phyloP scores from a whole-genome alignment of 92 coral and sea anemone species.

The Heliopora coerulea region DNA sequence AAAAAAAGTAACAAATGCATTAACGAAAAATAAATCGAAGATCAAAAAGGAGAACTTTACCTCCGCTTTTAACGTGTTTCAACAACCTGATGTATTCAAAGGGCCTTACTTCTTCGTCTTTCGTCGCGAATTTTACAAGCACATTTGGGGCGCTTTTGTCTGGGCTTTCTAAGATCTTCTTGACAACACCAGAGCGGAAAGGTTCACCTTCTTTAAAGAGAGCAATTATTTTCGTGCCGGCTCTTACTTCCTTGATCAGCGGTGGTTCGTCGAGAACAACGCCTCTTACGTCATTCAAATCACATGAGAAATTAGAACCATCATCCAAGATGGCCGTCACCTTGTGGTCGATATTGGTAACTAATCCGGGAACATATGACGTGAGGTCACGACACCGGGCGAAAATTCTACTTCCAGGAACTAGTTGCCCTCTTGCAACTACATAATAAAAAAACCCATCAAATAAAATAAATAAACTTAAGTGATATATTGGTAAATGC shows the following conservation, averaged over 20 bases:
- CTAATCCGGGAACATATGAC: conserved; percentile 67
- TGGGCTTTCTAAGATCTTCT: conserved; percentile 2
- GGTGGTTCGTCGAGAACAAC: conserved; percentile 75
- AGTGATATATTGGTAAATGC: too few relatives aligned
- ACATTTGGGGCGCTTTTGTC: conserved; percentile 8
- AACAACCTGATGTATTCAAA: conserved; percentile 32
- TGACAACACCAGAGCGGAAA: conserved; percentile 4
- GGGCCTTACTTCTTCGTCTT: conserved; percentile 53
- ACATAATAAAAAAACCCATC: neutral
- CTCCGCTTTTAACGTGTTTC: conserved; percentile 26
- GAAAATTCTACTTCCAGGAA: conserved; percentile 80
- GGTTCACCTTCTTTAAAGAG: conserved; percentile 44
- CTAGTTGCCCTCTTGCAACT: conserved; percentile 77
- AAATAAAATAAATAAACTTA: neutral
- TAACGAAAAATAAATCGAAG: neutral
- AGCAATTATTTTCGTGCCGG: conserved; percentile 69
- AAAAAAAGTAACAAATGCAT: neutral
- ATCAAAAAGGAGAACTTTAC: conserved; percentile 11
- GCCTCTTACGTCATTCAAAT: conserved; percentile 75
- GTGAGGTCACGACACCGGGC: conserved; percentile 59
- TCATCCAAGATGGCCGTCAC: conserved; percentile 59
- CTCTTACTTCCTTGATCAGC: conserved; percentile 48
- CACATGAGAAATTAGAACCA: conserved; percentile 49
- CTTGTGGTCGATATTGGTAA: conserved; percentile 54
- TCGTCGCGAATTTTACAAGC: conserved; percentile 10